phyloP scores from a whole-genome alignment of 2,888 invertebrate species.

The Cetonia aurata region DNA sequence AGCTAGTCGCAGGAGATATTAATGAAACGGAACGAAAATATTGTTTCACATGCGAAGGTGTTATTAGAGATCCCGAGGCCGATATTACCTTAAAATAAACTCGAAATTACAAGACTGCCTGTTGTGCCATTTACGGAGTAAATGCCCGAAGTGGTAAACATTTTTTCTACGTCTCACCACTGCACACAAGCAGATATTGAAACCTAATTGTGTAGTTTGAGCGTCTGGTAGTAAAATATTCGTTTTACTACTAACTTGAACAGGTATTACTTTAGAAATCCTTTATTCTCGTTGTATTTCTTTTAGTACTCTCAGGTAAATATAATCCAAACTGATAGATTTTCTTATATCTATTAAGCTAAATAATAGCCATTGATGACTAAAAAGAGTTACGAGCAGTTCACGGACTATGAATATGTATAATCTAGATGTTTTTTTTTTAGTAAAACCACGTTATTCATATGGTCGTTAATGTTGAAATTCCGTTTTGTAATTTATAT shows the following conservation, averaged over 20 bases:
- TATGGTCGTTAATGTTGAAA: too few relatives aligned
- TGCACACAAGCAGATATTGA: background rate
- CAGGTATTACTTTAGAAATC: background rate
- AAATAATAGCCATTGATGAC: too few relatives aligned
- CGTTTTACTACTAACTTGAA: slow-evolving; percentile 8
- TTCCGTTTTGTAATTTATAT: too few relatives aligned
- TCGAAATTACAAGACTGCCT: slow-evolving; percentile 16
- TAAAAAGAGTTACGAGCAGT: too few relatives aligned
- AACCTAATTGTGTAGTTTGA: slow-evolving; percentile 17
- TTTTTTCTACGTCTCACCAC: slow-evolving; percentile 3
- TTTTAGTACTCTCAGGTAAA: too few relatives aligned
- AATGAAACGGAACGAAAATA: slow-evolving; percentile 36
- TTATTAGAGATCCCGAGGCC: slow-evolving; percentile 28
- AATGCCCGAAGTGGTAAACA: slow-evolving; percentile 19
- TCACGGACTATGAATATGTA: too few relatives aligned
- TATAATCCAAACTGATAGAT: too few relatives aligned
- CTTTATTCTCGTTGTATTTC: too few relatives aligned
- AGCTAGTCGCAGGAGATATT: slow-evolving; percentile 11
- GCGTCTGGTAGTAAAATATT: background rate
- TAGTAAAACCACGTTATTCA: too few relatives aligned
- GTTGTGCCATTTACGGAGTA: slow-evolving; percentile 22
- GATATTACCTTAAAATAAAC: slow-evolving; percentile 21
- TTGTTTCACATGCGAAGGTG: slow-evolving; percentile 38
- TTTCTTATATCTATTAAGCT: too few relatives aligned
- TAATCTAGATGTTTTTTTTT: too few relatives aligned